These are phyloP conservation scores for Mactra quadrangularis DNA, from an alignment of 1,140 invertebrate species.

Conservation along the genomic window DNA sequence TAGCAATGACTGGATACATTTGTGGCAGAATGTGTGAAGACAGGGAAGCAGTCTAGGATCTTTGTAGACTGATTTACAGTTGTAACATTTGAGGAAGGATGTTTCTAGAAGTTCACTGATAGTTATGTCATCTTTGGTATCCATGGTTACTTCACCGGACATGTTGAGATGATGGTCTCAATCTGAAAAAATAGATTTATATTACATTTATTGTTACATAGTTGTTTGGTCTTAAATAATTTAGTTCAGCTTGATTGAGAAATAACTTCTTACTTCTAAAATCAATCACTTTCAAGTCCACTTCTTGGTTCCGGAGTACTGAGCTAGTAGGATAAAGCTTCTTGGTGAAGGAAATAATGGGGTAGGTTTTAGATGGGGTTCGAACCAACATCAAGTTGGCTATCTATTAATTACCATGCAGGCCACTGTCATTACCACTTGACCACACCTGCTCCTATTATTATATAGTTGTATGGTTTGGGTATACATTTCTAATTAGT, in stretches of 20 bases:
- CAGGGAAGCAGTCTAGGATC: conserved; percentile 76
- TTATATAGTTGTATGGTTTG: no score
- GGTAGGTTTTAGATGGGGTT: no score
- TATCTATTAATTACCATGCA: not conserved
- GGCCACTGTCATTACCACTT: no score
- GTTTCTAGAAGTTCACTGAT: conserved; percentile 71
- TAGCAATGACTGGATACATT: conserved; percentile 67
- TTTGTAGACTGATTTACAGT: conserved; percentile 69
- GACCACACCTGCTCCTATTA: no score
- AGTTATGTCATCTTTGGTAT: conserved; percentile 56
- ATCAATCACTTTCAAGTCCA: no score
- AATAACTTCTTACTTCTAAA: no score
- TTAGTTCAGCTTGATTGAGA: no score
- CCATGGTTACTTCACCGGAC: conserved; percentile 56
- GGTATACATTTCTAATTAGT: no score
- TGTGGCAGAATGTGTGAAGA: conserved; percentile 76
- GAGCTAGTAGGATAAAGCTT: not conserved
- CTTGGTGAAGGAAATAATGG: no score
- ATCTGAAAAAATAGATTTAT: not conserved
- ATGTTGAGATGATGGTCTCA: not conserved
- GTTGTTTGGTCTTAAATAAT: no score
- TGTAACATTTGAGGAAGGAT: conserved; percentile 73
- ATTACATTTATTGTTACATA: no score
- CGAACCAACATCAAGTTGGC: no score
- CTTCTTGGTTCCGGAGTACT: not conserved